A percentile compares a stretch with the other conserved stretches of the same genome.
phyloP scores from a whole-genome alignment of 1,140 invertebrate genomes.

The Chironomus tepperi region DNA sequence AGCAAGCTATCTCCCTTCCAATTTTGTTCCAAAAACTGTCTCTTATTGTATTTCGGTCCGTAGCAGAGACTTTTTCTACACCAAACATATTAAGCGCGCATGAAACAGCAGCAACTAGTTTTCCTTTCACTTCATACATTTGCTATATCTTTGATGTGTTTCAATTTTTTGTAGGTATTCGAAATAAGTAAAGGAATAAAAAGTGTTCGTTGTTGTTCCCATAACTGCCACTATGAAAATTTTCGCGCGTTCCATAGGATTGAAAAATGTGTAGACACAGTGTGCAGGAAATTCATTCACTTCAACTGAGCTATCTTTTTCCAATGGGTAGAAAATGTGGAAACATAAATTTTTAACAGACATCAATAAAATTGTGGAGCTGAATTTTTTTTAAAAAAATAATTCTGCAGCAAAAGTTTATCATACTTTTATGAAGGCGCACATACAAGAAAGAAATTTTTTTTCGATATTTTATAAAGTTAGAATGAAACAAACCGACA shows the following conservation, averaged over 20 bases:
- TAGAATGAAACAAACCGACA: too few relatives aligned
- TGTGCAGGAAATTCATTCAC: neutral
- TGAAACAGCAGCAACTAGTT: neutral
- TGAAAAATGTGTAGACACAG: neutral
- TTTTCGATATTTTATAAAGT: too few relatives aligned
- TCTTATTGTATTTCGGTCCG: neutral
- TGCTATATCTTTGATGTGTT: too few relatives aligned
- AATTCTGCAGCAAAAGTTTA: too few relatives aligned
- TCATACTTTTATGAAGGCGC: too few relatives aligned
- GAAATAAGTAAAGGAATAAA: too few relatives aligned
- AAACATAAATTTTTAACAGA: constrained; percentile 19
- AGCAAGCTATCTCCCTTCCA: neutral
- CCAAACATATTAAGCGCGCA: neutral
- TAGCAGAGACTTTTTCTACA: constrained; percentile 22
- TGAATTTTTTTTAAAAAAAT: neutral
- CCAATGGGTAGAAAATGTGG: constrained; percentile 16
- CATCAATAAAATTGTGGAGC: neutral
- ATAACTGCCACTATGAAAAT: too few relatives aligned
- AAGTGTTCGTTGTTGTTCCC: too few relatives aligned
- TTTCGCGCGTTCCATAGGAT: too few relatives aligned
- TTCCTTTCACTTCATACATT: too few relatives aligned
- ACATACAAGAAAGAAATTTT: too few relatives aligned
- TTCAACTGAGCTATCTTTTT: neutral
- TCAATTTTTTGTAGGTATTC: too few relatives aligned
- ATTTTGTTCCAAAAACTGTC: neutral